A percentile compares a stretch with the other conserved stretches of the same genome.
These are phyloP conservation scores for Euclidia mi DNA, from an alignment of 2,888 invertebrate species.

Conservation along the genomic window DNA sequence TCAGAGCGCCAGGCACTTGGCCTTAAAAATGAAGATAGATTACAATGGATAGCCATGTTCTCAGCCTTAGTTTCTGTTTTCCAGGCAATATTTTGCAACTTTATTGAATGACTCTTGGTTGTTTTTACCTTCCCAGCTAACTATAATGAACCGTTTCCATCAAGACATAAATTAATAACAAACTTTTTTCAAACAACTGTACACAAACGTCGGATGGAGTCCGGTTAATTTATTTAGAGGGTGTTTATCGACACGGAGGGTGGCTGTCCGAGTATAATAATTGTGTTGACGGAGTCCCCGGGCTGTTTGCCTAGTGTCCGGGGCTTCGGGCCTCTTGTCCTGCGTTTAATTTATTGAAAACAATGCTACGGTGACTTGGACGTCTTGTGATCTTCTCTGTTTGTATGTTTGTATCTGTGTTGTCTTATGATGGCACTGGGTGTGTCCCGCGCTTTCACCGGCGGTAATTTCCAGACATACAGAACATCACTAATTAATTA, in stretches of 20 bases:
- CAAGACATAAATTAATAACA: conserved; percentile 46
- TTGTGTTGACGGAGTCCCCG: conserved; percentile 86
- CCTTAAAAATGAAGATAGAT: no score
- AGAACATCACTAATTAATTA: no score
- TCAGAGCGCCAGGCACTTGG: no score
- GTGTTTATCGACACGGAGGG: conserved; percentile 85
- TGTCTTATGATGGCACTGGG: not conserved
- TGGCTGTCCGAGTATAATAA: conserved; percentile 89
- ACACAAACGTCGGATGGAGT: conserved; percentile 67
- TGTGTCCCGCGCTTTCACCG: no score
- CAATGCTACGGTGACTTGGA: conserved; percentile 69
- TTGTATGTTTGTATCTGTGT: conserved; percentile 27
- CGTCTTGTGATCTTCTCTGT: conserved; percentile 47
- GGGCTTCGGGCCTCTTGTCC: conserved; percentile 72
- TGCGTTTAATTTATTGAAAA: conserved; percentile 88
- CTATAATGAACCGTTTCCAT: not conserved
- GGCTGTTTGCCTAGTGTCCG: conserved; percentile 80
- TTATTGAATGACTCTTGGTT: no score
- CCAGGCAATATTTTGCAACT: no score
- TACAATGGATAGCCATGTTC: no score
- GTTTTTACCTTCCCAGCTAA: not conserved
- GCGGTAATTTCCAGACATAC: no score
- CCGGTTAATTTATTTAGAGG: conserved; percentile 88
- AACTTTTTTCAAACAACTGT: conserved; percentile 35
- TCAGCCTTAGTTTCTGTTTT: no score